Conservation (phyloP, 2,797 vertebrate genomes). For the Chrosomus eos region DNA sequence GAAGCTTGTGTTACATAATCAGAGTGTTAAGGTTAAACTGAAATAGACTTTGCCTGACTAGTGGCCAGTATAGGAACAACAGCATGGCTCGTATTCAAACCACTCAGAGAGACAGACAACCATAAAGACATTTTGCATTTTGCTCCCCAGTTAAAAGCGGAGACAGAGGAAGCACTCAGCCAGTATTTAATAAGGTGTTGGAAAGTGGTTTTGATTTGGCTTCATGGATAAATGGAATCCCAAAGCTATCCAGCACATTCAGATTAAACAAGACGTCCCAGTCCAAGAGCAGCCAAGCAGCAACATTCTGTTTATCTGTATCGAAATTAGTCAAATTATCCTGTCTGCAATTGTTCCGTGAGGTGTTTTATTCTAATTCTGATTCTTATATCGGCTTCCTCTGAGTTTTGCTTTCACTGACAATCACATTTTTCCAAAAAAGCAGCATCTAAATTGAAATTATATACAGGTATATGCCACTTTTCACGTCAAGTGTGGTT, state of each 20-base stretch:
- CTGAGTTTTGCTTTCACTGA: neutral
- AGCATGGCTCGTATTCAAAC: constrained; percentile 2
- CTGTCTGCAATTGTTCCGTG: constrained; percentile 9
- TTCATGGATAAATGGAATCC: constrained; percentile 22
- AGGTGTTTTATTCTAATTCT: constrained; percentile 5
- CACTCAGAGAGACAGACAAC: constrained; percentile 21
- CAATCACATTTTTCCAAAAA: neutral
- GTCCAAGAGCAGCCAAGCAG: constrained; percentile 19
- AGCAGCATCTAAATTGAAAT: neutral
- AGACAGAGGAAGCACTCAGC: neutral
- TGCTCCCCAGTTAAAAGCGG: neutral
- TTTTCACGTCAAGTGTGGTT: neutral
- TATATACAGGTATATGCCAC: neutral
- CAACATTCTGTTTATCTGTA: constrained; percentile 19
- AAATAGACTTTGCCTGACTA: constrained; percentile 8
- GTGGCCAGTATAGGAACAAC: neutral
- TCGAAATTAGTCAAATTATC: neutral
- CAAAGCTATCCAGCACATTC: constrained; percentile 4
- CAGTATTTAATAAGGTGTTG: constrained; percentile 33
- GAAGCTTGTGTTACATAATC: constrained; percentile 34
- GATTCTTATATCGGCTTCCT: neutral
- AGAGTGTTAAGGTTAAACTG: neutral
- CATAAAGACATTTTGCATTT: neutral
- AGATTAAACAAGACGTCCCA: constrained; percentile 4
- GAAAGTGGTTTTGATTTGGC: constrained; percentile 24